Conservation (phyloP, 1,140 invertebrate species). For the Drosophila sturtevanti region DNA sequence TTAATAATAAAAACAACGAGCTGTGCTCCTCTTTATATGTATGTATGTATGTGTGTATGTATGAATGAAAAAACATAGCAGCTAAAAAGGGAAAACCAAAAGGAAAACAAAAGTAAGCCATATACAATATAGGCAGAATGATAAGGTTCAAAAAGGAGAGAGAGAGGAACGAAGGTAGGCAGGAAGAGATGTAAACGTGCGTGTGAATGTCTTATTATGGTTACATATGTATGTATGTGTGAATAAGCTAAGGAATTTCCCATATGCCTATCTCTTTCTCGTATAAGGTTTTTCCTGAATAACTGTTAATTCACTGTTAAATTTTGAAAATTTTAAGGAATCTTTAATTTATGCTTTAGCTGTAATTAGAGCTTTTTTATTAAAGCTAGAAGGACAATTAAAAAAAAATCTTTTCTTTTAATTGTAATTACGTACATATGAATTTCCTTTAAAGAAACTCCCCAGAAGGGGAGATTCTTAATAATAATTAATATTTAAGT, state of each 20-base stretch:
- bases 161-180: neutral
- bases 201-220: slow-evolving; percentile 66
- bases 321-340: neutral
- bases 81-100: slow-evolving; percentile 30
- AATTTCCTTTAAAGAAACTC: too few species aligned
- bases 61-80: slow-evolving; percentile 6
- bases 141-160: neutral
- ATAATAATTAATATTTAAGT: too few species aligned
- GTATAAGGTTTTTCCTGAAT: neutral
- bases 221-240: slow-evolving; percentile 13
- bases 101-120: slow-evolving; percentile 55
- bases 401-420: too few species aligned
- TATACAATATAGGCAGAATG: slow-evolving; percentile 28
- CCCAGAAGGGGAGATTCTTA: too few species aligned
- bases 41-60: neutral
- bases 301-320: neutral
- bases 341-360: too few species aligned
- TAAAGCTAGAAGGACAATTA: too few species aligned
- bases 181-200: slow-evolving; percentile 46
- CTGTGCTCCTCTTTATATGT: slow-evolving; percentile 33
- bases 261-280: slow-evolving; percentile 4
- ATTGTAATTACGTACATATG: too few species aligned
- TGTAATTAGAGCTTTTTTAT: too few species aligned
- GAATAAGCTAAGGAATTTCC: slow-evolving; percentile 12
- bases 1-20: slow-evolving; percentile 81